Percentiles rank a stretch among this genome's conserved stretches.
Conservation (phyloP, 1,140 invertebrate species). For the Branchinecta lynchi region DNA sequence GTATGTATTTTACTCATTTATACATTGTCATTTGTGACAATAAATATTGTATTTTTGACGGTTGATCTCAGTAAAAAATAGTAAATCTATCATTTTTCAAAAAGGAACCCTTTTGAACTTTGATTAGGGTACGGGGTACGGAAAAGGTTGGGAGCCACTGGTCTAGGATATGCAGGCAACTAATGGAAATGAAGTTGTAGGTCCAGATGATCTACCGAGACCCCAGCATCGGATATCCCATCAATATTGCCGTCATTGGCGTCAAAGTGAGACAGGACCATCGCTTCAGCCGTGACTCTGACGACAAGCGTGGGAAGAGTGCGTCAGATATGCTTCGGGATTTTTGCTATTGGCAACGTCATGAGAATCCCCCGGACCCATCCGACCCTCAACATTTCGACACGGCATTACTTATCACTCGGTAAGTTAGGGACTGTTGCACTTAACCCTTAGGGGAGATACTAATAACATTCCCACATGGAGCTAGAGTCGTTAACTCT, state of each 20-base stretch:
- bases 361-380: slow-evolving; percentile 37
- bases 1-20: no score
- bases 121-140: no score
- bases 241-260: slow-evolving; percentile 57
- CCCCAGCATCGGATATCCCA: slow-evolving; percentile 59
- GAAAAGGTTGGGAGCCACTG: no score
- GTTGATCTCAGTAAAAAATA: no score
- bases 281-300: slow-evolving; percentile 28
- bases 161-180: no score
- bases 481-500: no score
- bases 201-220: slow-evolving; percentile 61
- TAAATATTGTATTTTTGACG: no score
- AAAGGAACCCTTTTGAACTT: no score
- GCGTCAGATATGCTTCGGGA: slow-evolving; percentile 47
- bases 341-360: slow-evolving; percentile 54
- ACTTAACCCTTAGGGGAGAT: no score
- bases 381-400: slow-evolving; percentile 44
- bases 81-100: no score
- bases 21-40: no score
- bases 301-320: slow-evolving; percentile 32
- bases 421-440: slow-evolving; percentile 33
- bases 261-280: slow-evolving; percentile 42
- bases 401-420: slow-evolving; percentile 53
- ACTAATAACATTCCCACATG: no score
- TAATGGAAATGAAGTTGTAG: slow-evolving; percentile 29